Percentiles rank a stretch among this genome's conserved stretches.
Conservation (phyloP, 2,113 vertebrate species). For the Geococcyx californianus region DNA sequence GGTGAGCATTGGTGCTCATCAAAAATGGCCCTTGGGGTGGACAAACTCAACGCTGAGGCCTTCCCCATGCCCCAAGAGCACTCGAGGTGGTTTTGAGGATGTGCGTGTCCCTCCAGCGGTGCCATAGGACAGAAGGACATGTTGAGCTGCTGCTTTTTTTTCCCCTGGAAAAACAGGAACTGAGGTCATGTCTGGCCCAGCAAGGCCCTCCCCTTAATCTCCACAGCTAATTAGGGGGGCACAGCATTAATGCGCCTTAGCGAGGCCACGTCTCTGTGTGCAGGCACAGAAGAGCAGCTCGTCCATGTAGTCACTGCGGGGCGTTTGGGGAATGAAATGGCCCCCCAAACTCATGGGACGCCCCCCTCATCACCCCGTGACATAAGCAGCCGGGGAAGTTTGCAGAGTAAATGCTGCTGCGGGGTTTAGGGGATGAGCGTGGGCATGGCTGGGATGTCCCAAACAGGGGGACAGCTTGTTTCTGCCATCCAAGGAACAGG, state of each 20-base stretch:
- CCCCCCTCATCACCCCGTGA: not conserved
- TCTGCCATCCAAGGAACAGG: not conserved
- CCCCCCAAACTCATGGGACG: not conserved
- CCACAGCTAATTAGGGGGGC: not conserved
- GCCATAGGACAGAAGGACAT: not conserved
- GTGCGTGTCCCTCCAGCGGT: rapidly evolving
- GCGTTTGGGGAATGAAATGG: not conserved
- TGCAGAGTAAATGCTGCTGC: not conserved
- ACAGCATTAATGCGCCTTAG: not conserved
- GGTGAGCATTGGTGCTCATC: rapidly evolving
- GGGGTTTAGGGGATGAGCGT: not conserved
- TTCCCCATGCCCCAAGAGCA: not conserved
- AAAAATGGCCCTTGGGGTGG: not conserved
- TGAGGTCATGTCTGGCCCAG: constrained; percentile 52
- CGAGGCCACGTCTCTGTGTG: rapidly evolving
- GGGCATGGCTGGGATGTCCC: not conserved
- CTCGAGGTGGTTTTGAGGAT: not conserved
- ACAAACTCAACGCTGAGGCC: not conserved
- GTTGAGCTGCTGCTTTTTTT: not conserved
- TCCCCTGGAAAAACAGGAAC: constrained; percentile 37
- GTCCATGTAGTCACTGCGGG: not conserved
- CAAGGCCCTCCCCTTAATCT: not conserved
- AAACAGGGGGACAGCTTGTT: not conserved
- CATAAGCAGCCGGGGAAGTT: not conserved
- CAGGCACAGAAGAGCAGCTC: not conserved